A percentile compares a stretch with the other conserved stretches of the same genome.
phyloP scores from a whole-genome alignment of 1,140 invertebrate species.

The Zaprionus vittiger region DNA sequence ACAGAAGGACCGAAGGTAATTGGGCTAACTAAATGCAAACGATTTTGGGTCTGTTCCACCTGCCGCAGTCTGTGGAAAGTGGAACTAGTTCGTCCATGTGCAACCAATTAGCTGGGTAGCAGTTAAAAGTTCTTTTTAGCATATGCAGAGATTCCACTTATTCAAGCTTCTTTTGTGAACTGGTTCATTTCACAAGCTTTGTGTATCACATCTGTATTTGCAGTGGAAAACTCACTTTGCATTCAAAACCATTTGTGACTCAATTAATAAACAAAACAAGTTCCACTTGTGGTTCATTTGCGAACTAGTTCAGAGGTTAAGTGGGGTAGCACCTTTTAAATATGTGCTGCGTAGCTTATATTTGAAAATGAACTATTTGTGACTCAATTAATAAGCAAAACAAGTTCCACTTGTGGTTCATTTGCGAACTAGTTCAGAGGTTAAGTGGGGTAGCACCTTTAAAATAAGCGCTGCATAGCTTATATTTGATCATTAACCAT shows the following conservation, averaged over 20 bases:
- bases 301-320: neutral
- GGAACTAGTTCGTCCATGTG: slow-evolving; percentile 6
- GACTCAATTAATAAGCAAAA: neutral
- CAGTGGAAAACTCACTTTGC: neutral
- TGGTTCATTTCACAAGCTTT: neutral
- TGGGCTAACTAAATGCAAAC: slow-evolving; percentile 45
- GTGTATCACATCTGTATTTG: neutral
- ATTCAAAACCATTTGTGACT: neutral
- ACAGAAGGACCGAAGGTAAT: slow-evolving; percentile 23
- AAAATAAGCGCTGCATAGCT: too few relatives aligned
- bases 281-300: neutral
- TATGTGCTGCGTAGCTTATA: neutral
- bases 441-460: neutral
- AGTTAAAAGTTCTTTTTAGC: neutral
- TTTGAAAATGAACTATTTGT: neutral
- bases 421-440: neutral
- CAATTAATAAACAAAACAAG: neutral
- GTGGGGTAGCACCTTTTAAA: neutral
- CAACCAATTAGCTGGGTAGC: neutral
- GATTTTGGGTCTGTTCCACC: slow-evolving; percentile 19
- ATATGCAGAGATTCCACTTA: neutral
- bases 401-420: neutral
- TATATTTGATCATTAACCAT: neutral
- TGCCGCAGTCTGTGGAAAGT: neutral
- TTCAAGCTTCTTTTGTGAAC: neutral